Evolutionary conservation across 2,113 vertebrate species (phyloP), one percentile per base, ranked within the genome.

Genomic region (Triplophysa tibetana): DNA sequence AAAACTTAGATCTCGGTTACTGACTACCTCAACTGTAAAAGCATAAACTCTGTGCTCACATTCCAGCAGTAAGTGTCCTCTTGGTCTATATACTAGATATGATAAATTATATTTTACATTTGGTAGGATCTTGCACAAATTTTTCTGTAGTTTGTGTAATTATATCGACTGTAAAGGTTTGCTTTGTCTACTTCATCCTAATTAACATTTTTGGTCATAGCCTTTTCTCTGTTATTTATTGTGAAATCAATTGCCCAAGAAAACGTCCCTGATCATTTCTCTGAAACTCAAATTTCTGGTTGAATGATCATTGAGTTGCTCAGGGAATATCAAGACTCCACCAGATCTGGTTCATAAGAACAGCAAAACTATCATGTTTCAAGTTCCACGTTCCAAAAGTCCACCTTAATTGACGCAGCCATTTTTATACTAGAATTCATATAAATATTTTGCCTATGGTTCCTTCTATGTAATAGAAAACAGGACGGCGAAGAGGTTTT

Each of bases 321-420:
- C 38, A 58, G 70, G 80, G 76, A 76, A 43, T 58, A 63, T 26
- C 66, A 54, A 26, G 62, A 45, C 43, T 45, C 43, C 50, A 69
- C 17, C 38, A 58, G 62, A 17, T 54, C 62, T 65, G 62, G 1
- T 75, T 87, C 77, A 84, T 77, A 38, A 80, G 70, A 85, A 77
- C 67, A 73, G 81, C 33, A 70, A 48, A 84, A 75, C 82, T 80
- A 83, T 85, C 33, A 12, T 58, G 68, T 82, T 83, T 77, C 56
- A 14, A 73, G 19, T 21, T 54, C 29, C 43, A 23, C 21, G n/a
- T 43, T 13, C 43, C 11, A 11, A 58, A 68, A 67, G 21, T 29
- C 11, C 33, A 45, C 68, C 52, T 14, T 14, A 26, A 54, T 41
- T 58, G 29, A 21, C 26, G 16, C 45, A 8, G 19, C 8, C 19